Conservation (phyloP, 2,797 vertebrate genomes). For the Oreonectes daqikongensis region DNA sequence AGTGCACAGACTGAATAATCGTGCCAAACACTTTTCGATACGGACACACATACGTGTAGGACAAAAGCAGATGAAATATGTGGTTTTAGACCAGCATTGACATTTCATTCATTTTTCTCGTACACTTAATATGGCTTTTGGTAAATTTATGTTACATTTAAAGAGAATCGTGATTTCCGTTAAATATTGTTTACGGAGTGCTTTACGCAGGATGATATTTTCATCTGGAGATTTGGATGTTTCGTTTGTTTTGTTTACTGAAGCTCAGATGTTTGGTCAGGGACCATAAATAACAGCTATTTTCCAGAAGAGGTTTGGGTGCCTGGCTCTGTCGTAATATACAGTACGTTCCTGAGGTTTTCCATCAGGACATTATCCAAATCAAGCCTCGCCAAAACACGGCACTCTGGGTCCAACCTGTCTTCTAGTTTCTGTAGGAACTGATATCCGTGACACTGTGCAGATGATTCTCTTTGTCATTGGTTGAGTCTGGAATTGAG, state of each 20-base stretch:
- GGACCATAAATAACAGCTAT: slow-evolving; percentile 47
- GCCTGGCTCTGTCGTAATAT: slow-evolving; percentile 43
- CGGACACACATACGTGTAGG: slow-evolving; percentile 3
- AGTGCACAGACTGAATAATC: background rate
- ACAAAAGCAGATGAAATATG: background rate
- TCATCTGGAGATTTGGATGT: slow-evolving; percentile 11
- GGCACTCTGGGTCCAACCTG: slow-evolving; percentile 19
- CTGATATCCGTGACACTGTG: slow-evolving; percentile 15
- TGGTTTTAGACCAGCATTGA: background rate
- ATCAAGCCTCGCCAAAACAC: slow-evolving; percentile 3
- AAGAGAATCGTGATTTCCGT: background rate
- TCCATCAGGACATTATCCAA: slow-evolving; percentile 36
- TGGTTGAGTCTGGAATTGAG: background rate
- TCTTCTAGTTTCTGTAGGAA: background rate
- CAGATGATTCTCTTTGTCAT: slow-evolving; percentile 13
- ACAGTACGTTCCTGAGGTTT: slow-evolving; percentile 55
- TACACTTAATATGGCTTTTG: background rate
- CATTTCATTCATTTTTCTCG: background rate
- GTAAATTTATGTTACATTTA: background rate
- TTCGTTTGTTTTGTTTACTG: slow-evolving; percentile 33
- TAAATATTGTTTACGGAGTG: slow-evolving; percentile 10
- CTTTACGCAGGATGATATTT: background rate
- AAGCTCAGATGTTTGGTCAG: slow-evolving; percentile 39
- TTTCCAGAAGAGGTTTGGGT: slow-evolving; percentile 58
- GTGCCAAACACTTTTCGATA: slow-evolving; percentile 24